Conservation (phyloP, 2,113 vertebrate genomes). For the Sphaerodactylus townsendi region DNA sequence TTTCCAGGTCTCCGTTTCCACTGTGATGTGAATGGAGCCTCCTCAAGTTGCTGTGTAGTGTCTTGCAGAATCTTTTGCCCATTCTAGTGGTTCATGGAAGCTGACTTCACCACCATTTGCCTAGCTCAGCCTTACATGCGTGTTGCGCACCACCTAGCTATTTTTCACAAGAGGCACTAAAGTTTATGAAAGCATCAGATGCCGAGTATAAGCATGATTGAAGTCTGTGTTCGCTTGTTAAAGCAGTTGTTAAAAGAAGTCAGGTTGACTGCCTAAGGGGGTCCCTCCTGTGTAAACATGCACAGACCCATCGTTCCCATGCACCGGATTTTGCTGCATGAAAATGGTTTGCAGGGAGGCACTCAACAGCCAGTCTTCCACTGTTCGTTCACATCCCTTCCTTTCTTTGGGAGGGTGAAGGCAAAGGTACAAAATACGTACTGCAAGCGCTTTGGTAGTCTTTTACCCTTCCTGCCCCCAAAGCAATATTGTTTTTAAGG, state of each 20-base stretch:
- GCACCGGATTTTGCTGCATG: not conserved
- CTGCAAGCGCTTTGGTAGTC: not conserved
- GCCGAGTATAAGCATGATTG: accelerated
- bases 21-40: not conserved
- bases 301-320: not conserved
- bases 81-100: not conserved
- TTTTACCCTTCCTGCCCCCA: not conserved
- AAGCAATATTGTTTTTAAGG: not conserved
- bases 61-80: slow-evolving; percentile 19
- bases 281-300: no score
- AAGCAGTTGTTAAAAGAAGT: not conserved
- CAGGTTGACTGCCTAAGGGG: not conserved
- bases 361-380: not conserved
- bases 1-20: not conserved
- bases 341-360: not conserved
- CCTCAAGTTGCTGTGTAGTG: not conserved
- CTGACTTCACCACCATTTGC: slow-evolving; percentile 33
- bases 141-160: not conserved
- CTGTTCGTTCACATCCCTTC: not conserved
- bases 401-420: not conserved
- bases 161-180: not conserved
- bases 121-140: slow-evolving; percentile 6
- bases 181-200: not conserved
- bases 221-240: not conserved
- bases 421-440: not conserved